phyloP scores from a whole-genome alignment of 2,888 invertebrate species.

The Bombyx huttoni region DNA sequence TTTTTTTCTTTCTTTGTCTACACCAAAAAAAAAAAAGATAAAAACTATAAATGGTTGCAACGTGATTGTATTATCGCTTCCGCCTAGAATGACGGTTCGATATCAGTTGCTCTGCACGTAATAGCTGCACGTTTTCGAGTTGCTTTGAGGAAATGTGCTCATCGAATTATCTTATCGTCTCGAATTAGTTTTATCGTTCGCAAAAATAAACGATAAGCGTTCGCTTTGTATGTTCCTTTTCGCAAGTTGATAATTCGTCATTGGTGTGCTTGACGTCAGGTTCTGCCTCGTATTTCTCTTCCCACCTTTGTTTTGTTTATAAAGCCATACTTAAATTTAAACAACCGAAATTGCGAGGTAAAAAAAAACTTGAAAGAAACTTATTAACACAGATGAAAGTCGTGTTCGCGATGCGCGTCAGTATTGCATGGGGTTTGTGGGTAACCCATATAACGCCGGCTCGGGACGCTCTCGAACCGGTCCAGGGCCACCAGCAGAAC shows the following conservation, averaged over 20 bases:
- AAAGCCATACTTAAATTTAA: too few relatives aligned
- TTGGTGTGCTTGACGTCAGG: slow-evolving; percentile 28
- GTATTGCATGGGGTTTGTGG: slow-evolving; percentile 67
- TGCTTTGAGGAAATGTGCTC: slow-evolving; percentile 54
- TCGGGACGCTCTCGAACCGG: slow-evolving; percentile 25
- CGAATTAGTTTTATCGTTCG: slow-evolving; percentile 28
- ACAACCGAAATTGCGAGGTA: too few relatives aligned
- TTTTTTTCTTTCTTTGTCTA: too few relatives aligned
- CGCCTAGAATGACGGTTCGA: slow-evolving; percentile 6
- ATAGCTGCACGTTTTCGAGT: slow-evolving; percentile 20
- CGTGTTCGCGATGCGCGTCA: slow-evolving; percentile 17
- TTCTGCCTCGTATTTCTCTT: slow-evolving; percentile 9
- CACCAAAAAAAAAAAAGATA: slow-evolving; percentile 1
- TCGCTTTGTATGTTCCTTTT: slow-evolving; percentile 13
- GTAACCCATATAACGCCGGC: slow-evolving; percentile 63
- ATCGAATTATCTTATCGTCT: slow-evolving; percentile 31
- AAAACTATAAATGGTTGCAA: background rate
- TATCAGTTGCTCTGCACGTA: slow-evolving; percentile 9
- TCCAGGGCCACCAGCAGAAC: background rate
- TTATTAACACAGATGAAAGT: slow-evolving; percentile 1
- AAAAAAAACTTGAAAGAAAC: background rate
- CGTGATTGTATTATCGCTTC: slow-evolving; percentile 10
- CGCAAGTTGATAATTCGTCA: slow-evolving; percentile 31
- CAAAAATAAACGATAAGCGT: slow-evolving; percentile 30
- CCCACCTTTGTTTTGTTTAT: slow-evolving; percentile 1